Evolutionary conservation across 2,888 invertebrate species (phyloP).

Genomic region (Dyspetes luteomarginatus): DNA sequence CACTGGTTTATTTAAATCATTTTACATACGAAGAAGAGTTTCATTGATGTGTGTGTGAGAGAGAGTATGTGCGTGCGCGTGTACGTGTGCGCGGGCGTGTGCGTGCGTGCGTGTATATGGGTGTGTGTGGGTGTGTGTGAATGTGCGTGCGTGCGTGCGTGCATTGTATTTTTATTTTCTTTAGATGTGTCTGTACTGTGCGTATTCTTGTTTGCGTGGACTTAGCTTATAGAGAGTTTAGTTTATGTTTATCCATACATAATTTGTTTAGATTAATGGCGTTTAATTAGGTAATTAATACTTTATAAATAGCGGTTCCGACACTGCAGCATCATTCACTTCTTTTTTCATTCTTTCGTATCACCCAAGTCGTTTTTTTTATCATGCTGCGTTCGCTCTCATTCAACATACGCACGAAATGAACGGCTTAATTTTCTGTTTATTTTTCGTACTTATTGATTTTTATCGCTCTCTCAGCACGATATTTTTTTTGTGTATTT

Average conservation of each 20-base stretch:
- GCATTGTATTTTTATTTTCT: not conserved
- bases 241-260: slow-evolving; percentile 77
- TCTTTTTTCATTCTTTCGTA: slow-evolving; percentile 58
- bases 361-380: slow-evolving; percentile 41
- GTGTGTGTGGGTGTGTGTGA: slow-evolving; percentile 17
- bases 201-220: slow-evolving; percentile 76
- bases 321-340: slow-evolving; percentile 67
- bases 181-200: slow-evolving; percentile 62
- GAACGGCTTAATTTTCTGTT: slow-evolving; percentile 27
- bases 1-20: slow-evolving; percentile 82
- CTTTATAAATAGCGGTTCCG: slow-evolving; percentile 79
- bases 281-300: slow-evolving; percentile 81
- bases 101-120: not conserved
- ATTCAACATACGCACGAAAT: slow-evolving; percentile 33
- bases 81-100: not conserved
- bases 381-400: slow-evolving; percentile 22
- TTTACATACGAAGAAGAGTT: slow-evolving; percentile 81
- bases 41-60: slow-evolving; percentile 71
- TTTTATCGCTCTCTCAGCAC: slow-evolving; percentile 14
- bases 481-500: slow-evolving; percentile 3
- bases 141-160: not conserved
- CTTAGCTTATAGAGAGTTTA: slow-evolving; percentile 83
- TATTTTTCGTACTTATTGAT: slow-evolving; percentile 25
- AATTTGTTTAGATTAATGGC: slow-evolving; percentile 77
- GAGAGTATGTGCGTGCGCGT: slow-evolving; percentile 15